A percentile compares a stretch with the other conserved stretches of the same genome.
phyloP scores from a whole-genome alignment of 2,888 invertebrate genomes.

The Adelphocoris suturalis region DNA sequence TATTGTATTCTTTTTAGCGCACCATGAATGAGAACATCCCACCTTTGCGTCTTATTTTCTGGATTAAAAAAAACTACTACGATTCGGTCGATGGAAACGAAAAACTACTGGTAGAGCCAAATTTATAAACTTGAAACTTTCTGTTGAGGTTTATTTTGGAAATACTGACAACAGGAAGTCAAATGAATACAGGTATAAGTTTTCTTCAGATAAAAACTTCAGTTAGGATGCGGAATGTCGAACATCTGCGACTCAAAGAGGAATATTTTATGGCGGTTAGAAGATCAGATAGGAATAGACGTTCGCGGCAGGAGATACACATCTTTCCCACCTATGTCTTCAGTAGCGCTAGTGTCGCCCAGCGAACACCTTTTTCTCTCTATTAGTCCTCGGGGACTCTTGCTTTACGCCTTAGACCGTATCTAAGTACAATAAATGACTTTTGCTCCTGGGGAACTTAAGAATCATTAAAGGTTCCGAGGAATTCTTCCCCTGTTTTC shows the following conservation, averaged over 20 bases:
- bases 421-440: constrained; percentile 62
- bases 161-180: no score
- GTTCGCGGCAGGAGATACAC: constrained; percentile 21
- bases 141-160: no score
- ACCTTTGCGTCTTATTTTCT: no score
- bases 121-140: no score
- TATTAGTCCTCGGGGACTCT: constrained; percentile 40
- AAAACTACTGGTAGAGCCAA: no score
- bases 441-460: constrained; percentile 31
- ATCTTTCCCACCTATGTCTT: constrained; percentile 63
- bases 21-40: no score
- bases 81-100: no score
- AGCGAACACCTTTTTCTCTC: constrained; percentile 35
- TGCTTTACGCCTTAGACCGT: constrained; percentile 36
- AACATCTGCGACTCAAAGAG: not conserved
- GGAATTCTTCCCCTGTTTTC: not conserved
- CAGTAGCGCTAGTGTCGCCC: constrained; percentile 42
- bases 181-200: no score
- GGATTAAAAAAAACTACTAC: no score
- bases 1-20: no score
- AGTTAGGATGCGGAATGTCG: no score
- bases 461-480: constrained; percentile 34
- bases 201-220: no score
- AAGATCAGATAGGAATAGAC: constrained; percentile 41
- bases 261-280: constrained; percentile 28